Conservation (phyloP, 2,888 invertebrate genomes). For the Agrochola litura region DNA sequence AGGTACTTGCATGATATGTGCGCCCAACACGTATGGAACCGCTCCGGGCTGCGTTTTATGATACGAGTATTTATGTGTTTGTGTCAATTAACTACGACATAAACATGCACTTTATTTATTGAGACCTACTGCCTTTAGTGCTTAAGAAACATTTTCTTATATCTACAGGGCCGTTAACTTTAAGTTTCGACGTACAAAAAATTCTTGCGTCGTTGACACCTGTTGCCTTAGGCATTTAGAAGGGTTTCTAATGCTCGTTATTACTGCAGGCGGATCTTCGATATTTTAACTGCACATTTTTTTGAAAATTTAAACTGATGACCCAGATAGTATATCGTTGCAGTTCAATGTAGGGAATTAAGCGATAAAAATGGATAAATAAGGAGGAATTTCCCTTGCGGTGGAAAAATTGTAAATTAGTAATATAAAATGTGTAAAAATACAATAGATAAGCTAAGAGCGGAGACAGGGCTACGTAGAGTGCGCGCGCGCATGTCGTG, state of each 20-base stretch:
- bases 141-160: slow-evolving; percentile 43
- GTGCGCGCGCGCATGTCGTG: slow-evolving; percentile 82
- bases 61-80: slow-evolving; percentile 74
- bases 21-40: slow-evolving; percentile 70
- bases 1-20: slow-evolving; percentile 69
- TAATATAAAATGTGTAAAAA: slow-evolving; percentile 42
- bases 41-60: slow-evolving; percentile 73
- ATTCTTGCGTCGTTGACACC: slow-evolving; percentile 53
- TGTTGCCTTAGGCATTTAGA: slow-evolving; percentile 60
- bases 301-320: slow-evolving; percentile 17
- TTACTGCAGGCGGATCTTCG: slow-evolving; percentile 51
- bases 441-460: slow-evolving; percentile 48
- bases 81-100: slow-evolving; percentile 73
- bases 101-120: slow-evolving; percentile 66
- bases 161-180: slow-evolving; percentile 30
- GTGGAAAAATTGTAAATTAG: slow-evolving; percentile 37
- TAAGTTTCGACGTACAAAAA: slow-evolving; percentile 48
- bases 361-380: slow-evolving; percentile 26
- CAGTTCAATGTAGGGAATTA: slow-evolving; percentile 28
- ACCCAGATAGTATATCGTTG: slow-evolving; percentile 22
- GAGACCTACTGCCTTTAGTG: slow-evolving; percentile 52
- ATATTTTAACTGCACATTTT: slow-evolving; percentile 36
- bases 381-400: slow-evolving; percentile 4
- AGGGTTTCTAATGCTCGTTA: slow-evolving; percentile 57
- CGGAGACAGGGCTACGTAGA: slow-evolving; percentile 55